Evolutionary conservation across 2,888 invertebrate genomes (phyloP).

Genomic region (Eupithecia abbreviata): DNA sequence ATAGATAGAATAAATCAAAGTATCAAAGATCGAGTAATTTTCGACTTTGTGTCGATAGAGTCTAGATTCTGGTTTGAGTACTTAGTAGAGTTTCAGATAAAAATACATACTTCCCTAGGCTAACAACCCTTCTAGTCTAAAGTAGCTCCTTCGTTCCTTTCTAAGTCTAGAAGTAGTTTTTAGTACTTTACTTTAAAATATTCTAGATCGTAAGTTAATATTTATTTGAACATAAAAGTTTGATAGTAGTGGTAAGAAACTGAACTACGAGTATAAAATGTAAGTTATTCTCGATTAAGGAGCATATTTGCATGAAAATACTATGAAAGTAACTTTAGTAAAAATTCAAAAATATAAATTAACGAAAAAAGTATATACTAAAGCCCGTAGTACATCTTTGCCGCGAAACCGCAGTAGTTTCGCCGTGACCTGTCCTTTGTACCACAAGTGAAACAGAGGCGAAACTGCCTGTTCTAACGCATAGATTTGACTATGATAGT

Average conservation of each 20-base stretch:
- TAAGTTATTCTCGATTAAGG: not conserved
- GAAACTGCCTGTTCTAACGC: no score
- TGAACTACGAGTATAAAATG: not conserved
- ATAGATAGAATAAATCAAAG: no score
- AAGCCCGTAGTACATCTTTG: no score
- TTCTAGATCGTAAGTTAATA: slow-evolving; percentile 12
- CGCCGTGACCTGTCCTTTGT: no score
- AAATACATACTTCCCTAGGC: slow-evolving; percentile 10
- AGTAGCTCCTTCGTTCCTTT: slow-evolving; percentile 35
- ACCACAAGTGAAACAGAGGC: no score
- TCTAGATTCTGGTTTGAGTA: slow-evolving; percentile 2
- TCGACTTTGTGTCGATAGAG: not conserved
- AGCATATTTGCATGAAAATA: not conserved
- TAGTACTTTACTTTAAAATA: slow-evolving; percentile 6
- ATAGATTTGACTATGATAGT: no score
- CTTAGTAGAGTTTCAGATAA: not conserved
- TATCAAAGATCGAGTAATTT: no score
- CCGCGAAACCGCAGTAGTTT: no score
- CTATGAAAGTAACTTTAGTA: not conserved
- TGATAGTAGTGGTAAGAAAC: not conserved
- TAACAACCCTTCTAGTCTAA: slow-evolving; percentile 13
- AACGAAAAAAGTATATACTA: not conserved
- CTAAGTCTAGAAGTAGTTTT: slow-evolving; percentile 11
- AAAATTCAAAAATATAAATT: not conserved
- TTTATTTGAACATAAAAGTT: slow-evolving; percentile 5